Evolutionary conservation across 2,113 vertebrate genomes (phyloP).

Genomic region (Phrynosoma blainvillii): DNA sequence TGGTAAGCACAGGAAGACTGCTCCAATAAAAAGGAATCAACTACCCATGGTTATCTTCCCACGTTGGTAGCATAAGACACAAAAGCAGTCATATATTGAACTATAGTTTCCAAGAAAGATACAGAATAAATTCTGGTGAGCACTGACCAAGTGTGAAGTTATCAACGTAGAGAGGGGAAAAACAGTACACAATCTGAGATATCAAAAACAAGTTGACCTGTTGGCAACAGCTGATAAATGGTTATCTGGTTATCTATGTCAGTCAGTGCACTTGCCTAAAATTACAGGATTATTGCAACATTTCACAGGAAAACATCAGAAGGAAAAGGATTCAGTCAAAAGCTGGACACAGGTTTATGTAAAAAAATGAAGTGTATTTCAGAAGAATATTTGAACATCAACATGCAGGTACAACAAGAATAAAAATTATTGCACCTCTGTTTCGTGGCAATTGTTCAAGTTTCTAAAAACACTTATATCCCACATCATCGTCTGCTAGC

Average conservation of each 20-base stretch:
- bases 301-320: neutral
- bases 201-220: neutral
- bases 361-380: constrained; percentile 71
- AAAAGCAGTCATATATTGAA: neutral
- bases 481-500: constrained; percentile 68
- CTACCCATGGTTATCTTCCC: neutral
- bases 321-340: constrained; percentile 18
- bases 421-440: constrained; percentile 79
- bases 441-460: constrained; percentile 77
- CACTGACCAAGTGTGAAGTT: neutral
- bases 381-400: constrained; percentile 70
- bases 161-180: neutral
- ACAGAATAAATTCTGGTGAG: neutral
- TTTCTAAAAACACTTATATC: constrained; percentile 77
- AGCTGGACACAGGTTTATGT: constrained; percentile 49
- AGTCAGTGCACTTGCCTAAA: neutral
- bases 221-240: neutral
- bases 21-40: neutral
- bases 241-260: neutral
- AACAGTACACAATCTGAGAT: neutral
- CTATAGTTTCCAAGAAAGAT: neutral
- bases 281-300: neutral
- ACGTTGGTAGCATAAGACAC: neutral
- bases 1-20: neutral
- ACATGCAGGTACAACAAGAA: constrained; percentile 77